Evolutionary conservation across 2,113 vertebrate species (phyloP).

Genomic region (Sus scrofa): DNA sequence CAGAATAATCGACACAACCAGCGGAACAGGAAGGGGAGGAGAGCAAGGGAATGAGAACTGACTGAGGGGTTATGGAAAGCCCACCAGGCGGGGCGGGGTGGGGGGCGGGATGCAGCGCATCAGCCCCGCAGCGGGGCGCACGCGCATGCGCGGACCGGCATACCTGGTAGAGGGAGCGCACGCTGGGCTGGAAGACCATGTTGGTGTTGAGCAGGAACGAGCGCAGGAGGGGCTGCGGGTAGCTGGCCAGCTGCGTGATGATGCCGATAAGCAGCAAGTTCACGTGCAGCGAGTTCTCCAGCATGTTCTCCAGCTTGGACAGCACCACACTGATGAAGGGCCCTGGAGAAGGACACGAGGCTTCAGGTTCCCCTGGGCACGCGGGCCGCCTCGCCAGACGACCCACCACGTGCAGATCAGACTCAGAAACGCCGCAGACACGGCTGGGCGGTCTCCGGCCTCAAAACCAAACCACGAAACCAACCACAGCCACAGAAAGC

Average conservation of each 20-base stretch:
- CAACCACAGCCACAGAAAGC: accelerated
- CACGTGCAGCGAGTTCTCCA: constrained; percentile 95
- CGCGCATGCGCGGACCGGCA: accelerated
- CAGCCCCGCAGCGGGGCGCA: accelerated
- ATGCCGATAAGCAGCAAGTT: constrained; percentile 97
- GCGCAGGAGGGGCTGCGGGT: constrained; percentile 96
- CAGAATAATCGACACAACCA: not conserved
- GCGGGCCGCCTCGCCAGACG: not conserved
- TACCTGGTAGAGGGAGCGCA: constrained; percentile 98
- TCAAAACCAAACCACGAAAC: too few relatives aligned
- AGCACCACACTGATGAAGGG: constrained; percentile 97
- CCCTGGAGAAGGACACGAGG: constrained; percentile 87
- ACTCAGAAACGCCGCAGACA: not conserved
- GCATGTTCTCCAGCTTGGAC: constrained; percentile 98
- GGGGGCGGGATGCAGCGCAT: not conserved
- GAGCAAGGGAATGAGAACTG: not conserved
- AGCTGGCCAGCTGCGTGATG: constrained; percentile 95
- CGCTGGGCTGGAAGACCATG: constrained; percentile 97
- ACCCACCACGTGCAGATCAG: not conserved
- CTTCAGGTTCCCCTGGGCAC: constrained; percentile 34
- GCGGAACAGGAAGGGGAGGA: not conserved
- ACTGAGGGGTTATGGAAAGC: not conserved
- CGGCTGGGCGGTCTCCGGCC: not conserved
- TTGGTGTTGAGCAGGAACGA: constrained; percentile 99
- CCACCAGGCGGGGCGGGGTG: accelerated